These are phyloP conservation scores for Bombus superbus DNA, from an alignment of 1,140 invertebrate species.

Conservation along the genomic window DNA sequence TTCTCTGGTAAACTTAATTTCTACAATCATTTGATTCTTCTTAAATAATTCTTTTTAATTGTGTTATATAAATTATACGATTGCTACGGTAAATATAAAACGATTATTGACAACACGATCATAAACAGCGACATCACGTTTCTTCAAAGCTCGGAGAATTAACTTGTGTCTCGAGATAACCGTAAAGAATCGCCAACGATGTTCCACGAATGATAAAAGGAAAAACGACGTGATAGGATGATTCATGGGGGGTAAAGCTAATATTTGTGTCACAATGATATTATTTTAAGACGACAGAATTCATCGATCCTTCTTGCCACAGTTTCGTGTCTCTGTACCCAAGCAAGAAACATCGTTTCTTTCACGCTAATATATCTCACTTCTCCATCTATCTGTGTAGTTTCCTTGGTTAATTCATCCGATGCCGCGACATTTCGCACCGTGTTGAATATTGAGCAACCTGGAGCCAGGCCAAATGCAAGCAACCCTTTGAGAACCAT, in stretches of 20 bases:
- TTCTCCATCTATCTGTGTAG: neutral
- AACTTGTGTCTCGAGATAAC: neutral
- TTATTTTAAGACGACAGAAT: neutral
- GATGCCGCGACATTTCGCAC: neutral
- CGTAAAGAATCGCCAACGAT: slow-evolving; percentile 3
- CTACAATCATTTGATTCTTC: no score
- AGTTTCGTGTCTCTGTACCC: neutral
- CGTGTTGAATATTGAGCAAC: slow-evolving; percentile 19
- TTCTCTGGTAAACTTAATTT: no score
- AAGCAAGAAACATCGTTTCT: neutral
- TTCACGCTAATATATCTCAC: neutral
- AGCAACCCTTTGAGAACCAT: neutral
- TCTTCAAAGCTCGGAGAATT: no score
- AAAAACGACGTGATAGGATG: no score
- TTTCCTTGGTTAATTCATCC: slow-evolving; percentile 2
- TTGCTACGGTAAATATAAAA: neutral
- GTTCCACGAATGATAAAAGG: neutral
- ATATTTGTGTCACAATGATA: slow-evolving; percentile 13
- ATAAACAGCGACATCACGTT: no score
- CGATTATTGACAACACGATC: neutral
- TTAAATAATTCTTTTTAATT: no score
- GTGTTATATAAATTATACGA: neutral
- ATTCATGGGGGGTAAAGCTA: neutral
- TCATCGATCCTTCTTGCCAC: no score
- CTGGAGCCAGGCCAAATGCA: slow-evolving; percentile 9